Conservation (phyloP, 2,888 invertebrate genomes). For the Polietes domitor region DNA sequence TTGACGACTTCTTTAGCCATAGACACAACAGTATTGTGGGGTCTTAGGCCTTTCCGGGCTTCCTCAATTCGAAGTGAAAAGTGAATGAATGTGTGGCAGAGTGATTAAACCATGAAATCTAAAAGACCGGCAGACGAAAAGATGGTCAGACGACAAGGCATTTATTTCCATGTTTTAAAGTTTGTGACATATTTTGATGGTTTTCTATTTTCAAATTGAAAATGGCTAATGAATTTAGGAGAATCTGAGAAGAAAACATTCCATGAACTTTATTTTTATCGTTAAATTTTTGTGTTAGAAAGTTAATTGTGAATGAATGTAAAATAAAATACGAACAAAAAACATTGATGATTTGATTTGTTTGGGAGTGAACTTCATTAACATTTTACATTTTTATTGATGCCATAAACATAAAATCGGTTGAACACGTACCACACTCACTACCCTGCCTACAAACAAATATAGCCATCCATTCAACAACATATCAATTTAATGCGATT, state of each 20-base stretch:
- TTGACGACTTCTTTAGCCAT: no score
- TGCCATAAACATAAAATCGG: neutral
- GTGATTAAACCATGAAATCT: neutral
- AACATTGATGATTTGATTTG: neutral
- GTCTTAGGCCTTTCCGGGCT: no score
- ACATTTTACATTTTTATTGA: conserved; percentile 1
- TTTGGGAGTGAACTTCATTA: neutral
- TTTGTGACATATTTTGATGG: neutral
- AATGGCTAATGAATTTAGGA: no score
- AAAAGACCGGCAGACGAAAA: neutral
- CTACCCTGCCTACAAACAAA: no score
- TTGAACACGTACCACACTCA: no score
- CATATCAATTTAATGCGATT: conserved; percentile 15
- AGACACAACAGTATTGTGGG: no score
- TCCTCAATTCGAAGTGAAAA: neutral
- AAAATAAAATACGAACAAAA: no score
- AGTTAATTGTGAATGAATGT: neutral
- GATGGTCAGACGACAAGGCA: no score
- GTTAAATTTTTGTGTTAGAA: neutral
- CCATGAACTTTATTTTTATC: neutral
- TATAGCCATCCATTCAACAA: no score
- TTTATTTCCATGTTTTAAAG: neutral
- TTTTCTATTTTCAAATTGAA: no score
- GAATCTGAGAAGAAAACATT: no score
- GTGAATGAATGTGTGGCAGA: no score